phyloP scores from a whole-genome alignment of 2,113 vertebrate genomes.

The Pimephales promelas region DNA sequence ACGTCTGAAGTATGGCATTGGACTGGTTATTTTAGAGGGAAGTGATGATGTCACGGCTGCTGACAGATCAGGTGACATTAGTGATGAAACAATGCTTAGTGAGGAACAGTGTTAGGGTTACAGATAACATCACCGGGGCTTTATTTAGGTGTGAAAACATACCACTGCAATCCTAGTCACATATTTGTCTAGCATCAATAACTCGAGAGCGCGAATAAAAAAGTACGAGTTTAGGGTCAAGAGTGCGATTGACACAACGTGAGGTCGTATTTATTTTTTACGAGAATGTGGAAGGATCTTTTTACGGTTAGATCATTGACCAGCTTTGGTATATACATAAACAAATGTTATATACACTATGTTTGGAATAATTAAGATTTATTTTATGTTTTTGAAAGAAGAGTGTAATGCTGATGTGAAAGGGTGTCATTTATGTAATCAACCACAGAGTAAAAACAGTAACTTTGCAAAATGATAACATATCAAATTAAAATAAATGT shows the following conservation, averaged over 20 bases:
- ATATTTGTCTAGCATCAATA: slow-evolving; percentile 17
- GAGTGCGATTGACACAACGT: no score
- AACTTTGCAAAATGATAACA: no score
- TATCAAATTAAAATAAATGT: no score
- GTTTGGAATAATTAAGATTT: no score
- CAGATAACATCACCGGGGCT: slow-evolving; percentile 16
- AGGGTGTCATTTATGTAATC: no score
- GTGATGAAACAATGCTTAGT: slow-evolving; percentile 59
- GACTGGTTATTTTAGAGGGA: slow-evolving; percentile 49
- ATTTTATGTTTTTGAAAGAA: no score
- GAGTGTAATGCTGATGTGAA: no score
- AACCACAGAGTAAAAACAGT: no score
- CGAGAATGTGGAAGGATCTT: no score
- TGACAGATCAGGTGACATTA: slow-evolving; percentile 68
- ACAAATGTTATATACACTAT: background rate
- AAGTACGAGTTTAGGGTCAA: background rate
- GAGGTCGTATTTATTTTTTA: no score
- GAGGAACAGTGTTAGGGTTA: slow-evolving; percentile 21
- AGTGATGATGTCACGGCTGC: slow-evolving; percentile 65
- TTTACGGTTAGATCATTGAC: background rate
- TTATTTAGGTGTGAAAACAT: slow-evolving; percentile 41
- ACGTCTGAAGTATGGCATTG: background rate
- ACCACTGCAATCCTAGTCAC: background rate
- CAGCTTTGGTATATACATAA: background rate
- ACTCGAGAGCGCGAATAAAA: background rate